Evolutionary conservation across 2,888 invertebrate genomes (phyloP), one percentile per base, ranked within the genome.

Genomic region (Gari tellinella): DNA sequence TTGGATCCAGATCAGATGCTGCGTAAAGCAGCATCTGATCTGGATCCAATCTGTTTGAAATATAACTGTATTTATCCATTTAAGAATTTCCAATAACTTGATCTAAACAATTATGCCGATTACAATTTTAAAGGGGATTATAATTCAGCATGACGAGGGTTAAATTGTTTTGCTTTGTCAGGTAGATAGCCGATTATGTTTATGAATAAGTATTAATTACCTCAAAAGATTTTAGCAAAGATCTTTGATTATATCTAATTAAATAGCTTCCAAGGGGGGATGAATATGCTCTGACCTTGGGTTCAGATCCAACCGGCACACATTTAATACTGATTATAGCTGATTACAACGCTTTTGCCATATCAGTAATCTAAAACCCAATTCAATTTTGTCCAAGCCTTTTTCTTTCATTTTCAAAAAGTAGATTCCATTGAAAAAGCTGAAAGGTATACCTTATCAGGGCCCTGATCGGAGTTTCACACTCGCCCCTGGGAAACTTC

Each of bases 361-460:
- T 55, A 74, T 74, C 64, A 21, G 74, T 68, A 74, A 74, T 65
- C 46, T 46, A 64, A 74, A 64, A 68, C 23, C 51, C 46, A 64
- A 68, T 74, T 74, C 55, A 68, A 68, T 55, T 73, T 73, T 60
- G 62, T 62, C 66, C 66, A 65, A 66, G 66, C 66, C 60, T 66
- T 61, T 64, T 55, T 56, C 37, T 31, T 31, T 31, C 31, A 31
- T 31, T 31, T 31, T 31, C 31, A 31, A 31, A 31, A 31, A 31
- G 31, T 31, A 31, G 31, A 31, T 31, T 31, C 31, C 31, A 31
- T 31, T 31, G 31, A 31, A 31, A 31, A 31, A 31, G 31, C 31
- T 31, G 31, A 31, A 31, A 31, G 31, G 31, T 31, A 31, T 31
- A 31, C 4, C 31, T 31, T 31, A 31, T 31, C 31, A n/a, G 31